Conservation (phyloP, 2,888 invertebrate genomes). For the Spodoptera littoralis region DNA sequence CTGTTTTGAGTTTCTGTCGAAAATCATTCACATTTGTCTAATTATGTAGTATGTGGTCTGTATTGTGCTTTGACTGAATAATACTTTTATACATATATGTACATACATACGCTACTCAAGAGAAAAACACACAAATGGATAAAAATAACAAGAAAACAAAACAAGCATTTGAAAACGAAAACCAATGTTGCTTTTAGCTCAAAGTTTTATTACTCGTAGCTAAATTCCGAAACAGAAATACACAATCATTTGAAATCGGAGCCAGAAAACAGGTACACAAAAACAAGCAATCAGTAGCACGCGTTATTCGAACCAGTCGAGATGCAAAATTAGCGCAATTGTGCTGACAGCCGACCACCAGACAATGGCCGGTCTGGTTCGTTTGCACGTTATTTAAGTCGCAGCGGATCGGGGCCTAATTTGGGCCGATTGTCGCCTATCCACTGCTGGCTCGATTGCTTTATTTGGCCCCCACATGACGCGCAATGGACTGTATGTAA, state of each 20-base stretch:
- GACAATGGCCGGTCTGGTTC: constrained; percentile 35
- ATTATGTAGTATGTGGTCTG: too few relatives aligned
- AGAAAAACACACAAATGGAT: too few relatives aligned
- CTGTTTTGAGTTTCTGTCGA: too few relatives aligned
- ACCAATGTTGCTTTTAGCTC: neutral
- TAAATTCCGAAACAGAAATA: neutral
- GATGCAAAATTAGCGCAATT: constrained; percentile 40
- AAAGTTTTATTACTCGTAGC: too few relatives aligned
- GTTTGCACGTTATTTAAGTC: constrained; percentile 51
- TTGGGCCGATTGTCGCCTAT: constrained; percentile 37
- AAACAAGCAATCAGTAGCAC: constrained; percentile 34
- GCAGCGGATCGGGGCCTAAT: constrained; percentile 43
- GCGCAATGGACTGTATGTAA: constrained; percentile 36
- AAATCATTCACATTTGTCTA: too few relatives aligned
- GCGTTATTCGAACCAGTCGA: constrained; percentile 28
- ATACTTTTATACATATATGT: too few relatives aligned
- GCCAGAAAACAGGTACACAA: constrained; percentile 7
- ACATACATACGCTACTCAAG: too few relatives aligned
- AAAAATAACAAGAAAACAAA: too few relatives aligned
- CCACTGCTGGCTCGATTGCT: constrained; percentile 37
- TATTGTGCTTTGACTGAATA: too few relatives aligned
- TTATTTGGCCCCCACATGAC: constrained; percentile 44
- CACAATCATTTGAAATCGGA: constrained; percentile 23
- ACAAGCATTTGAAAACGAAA: neutral
- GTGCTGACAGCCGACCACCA: constrained; percentile 31